Evolutionary conservation across 1,140 invertebrate species (phyloP), one percentile per base, ranked within the genome.

Genomic region (Drosophila nannoptera): DNA sequence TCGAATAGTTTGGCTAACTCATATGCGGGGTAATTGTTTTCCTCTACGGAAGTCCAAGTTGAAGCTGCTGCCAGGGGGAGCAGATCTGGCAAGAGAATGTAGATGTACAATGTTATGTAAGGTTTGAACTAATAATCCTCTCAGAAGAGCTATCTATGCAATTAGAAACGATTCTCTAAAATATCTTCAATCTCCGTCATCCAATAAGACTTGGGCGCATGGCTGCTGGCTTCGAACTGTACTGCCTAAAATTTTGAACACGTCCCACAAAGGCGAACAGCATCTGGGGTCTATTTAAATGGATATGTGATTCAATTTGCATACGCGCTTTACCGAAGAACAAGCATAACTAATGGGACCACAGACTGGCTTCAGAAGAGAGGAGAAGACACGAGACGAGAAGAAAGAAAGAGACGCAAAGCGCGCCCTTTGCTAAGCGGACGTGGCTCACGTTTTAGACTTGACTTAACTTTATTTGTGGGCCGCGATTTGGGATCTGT

Each of bases 261-360:
- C 14, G 14, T 38, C 14, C 4, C 14, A 11, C 9, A 48, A 46
- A 7, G 33, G 12, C n/a, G 14, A 64, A 40, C 36, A 64, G 58
- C 48, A 70, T 42, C 60, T 67, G 65, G n/a, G 38, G 68, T 46
- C 45, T 33, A 46, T 43, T n/a, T 43, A 43, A 16, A 29, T 46
- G 43, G 14, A 35, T 43, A 35, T 40, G 14, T 42, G 36, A 35
- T 43, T 68, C 43, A 65, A 78, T 78, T 78, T 75, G 77, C 72
- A 75, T 80, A 78, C 36, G 69, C 46, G 31, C n/a, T 66, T 14
- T 12, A 31, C 12, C 46, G 45, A 70, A 76, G 14, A 48, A 50
- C 2, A 8, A 14, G 9, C 31, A 33, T 50, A 33, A 50, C 48
- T 14, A 50, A 50, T 50, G 48, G 31, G 31, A 12, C 31, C 5